Evolutionary conservation across 37 sponge, comb jelly and placozoan genomes (phyloP).

Genomic region (Petrosia ficiformis): DNA sequence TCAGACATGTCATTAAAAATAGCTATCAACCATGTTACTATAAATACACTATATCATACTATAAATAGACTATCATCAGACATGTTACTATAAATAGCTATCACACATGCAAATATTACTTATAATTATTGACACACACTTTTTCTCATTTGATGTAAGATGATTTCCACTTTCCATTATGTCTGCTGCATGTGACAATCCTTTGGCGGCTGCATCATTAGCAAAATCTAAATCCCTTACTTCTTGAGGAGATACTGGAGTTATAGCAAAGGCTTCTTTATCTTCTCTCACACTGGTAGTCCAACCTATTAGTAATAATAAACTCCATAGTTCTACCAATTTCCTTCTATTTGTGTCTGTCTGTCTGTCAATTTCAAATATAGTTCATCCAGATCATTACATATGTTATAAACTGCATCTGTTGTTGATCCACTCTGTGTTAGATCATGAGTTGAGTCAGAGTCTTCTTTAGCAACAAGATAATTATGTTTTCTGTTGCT

Average conservation of each 20-base stretch:
- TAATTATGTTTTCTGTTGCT: too few species aligned
- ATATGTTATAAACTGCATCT: conserved; percentile 73
- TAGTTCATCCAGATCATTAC: conserved; percentile 59
- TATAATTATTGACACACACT: too few species aligned
- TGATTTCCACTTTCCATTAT: conserved; percentile 60
- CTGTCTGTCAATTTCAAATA: conserved; percentile 87
- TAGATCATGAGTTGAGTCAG: conserved; percentile 72
- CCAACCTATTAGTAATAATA: too few species aligned
- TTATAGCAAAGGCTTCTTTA: conserved; percentile 97
- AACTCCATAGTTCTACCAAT: too few species aligned
- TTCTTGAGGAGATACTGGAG: conserved; percentile 83
- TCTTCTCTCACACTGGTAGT: conserved; percentile 81
- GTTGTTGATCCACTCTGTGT: conserved; percentile 48
- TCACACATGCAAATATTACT: too few species aligned
- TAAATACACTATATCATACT: too few species aligned
- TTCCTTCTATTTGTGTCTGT: conserved; percentile 66
- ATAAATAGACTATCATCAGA: too few species aligned
- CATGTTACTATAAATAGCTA: too few species aligned
- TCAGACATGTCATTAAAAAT: too few species aligned
- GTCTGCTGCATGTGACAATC: conserved; percentile 68
- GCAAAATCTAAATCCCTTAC: conserved; percentile 98
- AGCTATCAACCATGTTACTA: too few species aligned
- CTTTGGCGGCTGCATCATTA: conserved; percentile 90
- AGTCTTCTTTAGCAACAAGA: conserved; percentile 81
- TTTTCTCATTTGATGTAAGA: conserved; percentile 72